These are phyloP conservation scores for Cotesia vestalis DNA, from an alignment of 1,140 invertebrate species.

Conservation along the genomic window DNA sequence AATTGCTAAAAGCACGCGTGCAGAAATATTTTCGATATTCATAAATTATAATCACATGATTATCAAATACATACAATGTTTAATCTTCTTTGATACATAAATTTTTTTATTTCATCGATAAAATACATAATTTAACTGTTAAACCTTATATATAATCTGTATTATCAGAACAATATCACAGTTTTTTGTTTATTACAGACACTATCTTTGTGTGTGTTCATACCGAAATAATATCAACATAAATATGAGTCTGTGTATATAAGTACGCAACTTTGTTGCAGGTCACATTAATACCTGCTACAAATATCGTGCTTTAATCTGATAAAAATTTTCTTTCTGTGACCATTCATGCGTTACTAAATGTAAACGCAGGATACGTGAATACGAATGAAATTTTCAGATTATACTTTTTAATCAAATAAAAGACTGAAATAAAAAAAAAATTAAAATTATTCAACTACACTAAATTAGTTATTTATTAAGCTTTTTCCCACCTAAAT, in stretches of 20 bases:
- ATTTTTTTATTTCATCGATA: not conserved
- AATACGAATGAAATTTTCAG: not conserved
- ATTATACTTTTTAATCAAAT: constrained; percentile 16
- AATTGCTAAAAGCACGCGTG: no score
- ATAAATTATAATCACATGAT: not conserved
- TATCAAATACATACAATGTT: not conserved
- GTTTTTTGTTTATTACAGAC: not conserved
- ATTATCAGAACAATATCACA: not conserved
- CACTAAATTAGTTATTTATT: constrained; percentile 3
- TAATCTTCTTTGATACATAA: not conserved
- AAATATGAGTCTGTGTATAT: not conserved
- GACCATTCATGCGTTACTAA: constrained; percentile 24
- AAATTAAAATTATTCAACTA: not conserved
- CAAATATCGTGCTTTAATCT: constrained; percentile 38
- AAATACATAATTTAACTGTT: not conserved
- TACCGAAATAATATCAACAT: no score
- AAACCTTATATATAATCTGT: not conserved
- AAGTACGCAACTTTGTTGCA: not conserved
- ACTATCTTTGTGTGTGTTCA: not conserved
- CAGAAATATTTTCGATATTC: not conserved
- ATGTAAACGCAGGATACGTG: constrained; percentile 15
- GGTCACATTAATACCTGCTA: constrained; percentile 20
- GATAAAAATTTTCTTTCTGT: constrained; percentile 39
- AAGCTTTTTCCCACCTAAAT: no score
- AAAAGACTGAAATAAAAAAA: not conserved